These are phyloP conservation scores for Sarcophaga peregrina DNA, from an alignment of 1,140 invertebrate genomes.

Conservation along the genomic window DNA sequence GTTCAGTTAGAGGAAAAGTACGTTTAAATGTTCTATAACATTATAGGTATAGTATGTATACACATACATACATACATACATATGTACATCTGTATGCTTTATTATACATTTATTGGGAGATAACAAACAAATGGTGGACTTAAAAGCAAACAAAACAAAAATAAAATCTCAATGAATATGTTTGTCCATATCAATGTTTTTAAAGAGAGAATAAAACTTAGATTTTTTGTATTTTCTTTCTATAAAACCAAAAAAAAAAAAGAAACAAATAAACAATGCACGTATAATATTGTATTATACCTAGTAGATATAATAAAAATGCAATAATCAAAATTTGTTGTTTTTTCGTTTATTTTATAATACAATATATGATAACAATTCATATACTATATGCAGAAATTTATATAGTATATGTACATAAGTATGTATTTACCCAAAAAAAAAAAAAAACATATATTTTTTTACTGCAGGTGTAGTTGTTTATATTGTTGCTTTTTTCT, in stretches of 20 bases:
- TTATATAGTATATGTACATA: too few species aligned
- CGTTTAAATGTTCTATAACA: too few species aligned
- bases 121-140: conserved; percentile 2
- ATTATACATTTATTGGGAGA: not conserved
- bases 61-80: not conserved
- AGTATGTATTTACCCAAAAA: not conserved
- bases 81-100: not conserved
- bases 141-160: not conserved
- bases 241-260: not conserved
- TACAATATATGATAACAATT: not conserved
- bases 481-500: not conserved
- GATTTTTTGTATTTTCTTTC: not conserved
- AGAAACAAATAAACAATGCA: not conserved
- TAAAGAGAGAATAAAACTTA: not conserved
- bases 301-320: conserved; percentile 17
- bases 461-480: conserved; percentile 1
- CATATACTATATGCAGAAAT: too few species aligned
- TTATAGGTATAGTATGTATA: not conserved
- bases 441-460: not conserved
- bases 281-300: not conserved
- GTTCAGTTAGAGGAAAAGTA: too few species aligned
- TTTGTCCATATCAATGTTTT: not conserved
- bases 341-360: not conserved
- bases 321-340: conserved; percentile 7
- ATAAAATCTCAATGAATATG: not conserved